These are phyloP conservation scores for Zygogramma bicolorata DNA, from an alignment of 2,888 invertebrate species.

Conservation along the genomic window DNA sequence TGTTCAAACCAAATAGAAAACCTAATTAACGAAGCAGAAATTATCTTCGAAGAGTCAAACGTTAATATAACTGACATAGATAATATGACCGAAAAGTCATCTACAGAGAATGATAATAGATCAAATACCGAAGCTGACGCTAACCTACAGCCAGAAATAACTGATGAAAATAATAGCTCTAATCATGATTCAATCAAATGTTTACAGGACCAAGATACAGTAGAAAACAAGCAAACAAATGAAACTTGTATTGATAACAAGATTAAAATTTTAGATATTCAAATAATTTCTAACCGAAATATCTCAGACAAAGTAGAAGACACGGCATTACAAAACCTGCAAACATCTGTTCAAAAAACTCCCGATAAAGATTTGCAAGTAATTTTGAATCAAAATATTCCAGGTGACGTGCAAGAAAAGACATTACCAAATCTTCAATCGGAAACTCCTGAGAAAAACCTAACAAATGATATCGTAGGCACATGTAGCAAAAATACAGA, in stretches of 20 bases:
- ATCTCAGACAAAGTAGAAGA: background rate
- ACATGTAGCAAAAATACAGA: no score
- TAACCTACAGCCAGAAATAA: slow-evolving; percentile 4
- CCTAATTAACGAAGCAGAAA: slow-evolving; percentile 2
- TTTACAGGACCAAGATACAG: background rate
- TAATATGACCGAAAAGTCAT: background rate
- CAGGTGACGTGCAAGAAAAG: background rate
- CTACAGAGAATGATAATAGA: slow-evolving; percentile 4
- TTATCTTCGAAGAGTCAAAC: slow-evolving; percentile 8
- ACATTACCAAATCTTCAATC: background rate
- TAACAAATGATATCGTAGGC: background rate
- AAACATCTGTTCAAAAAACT: background rate
- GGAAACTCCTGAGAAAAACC: background rate
- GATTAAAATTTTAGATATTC: slow-evolving; percentile 1
- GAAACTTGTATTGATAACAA: no score
- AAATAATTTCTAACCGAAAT: slow-evolving; percentile 6
- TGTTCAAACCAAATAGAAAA: background rate
- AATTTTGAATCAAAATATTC: background rate
- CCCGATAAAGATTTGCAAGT: background rate
- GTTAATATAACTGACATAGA: slow-evolving; percentile 3
- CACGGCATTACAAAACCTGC: background rate
- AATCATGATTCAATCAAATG: background rate
- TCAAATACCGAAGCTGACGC: background rate
- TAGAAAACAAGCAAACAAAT: background rate
- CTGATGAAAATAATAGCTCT: background rate